These are phyloP conservation scores for Hippopotamyrus pictus DNA, from an alignment of 2,797 vertebrate genomes.

Conservation along the genomic window DNA sequence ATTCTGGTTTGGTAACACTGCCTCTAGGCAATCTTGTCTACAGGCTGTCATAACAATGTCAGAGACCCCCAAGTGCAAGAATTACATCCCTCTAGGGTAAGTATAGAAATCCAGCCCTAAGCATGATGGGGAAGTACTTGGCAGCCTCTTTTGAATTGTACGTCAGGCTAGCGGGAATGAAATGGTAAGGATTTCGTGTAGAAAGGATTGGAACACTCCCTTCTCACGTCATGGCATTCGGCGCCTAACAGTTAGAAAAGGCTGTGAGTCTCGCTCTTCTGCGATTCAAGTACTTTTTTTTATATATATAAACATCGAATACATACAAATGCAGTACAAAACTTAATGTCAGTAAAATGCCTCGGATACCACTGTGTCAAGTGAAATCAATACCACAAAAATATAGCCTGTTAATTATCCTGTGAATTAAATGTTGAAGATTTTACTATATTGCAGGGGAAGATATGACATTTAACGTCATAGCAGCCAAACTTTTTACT, in stretches of 20 bases:
- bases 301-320: neutral
- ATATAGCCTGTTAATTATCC: neutral
- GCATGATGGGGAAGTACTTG: neutral
- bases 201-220: neutral
- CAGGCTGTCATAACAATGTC: slow-evolving; percentile 19
- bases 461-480: neutral
- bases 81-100: slow-evolving; percentile 8
- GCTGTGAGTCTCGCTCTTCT: neutral
- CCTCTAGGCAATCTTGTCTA: neutral
- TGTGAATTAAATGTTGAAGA: neutral
- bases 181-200: neutral
- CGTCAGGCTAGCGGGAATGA: neutral
- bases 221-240: neutral
- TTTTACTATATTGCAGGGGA: neutral
- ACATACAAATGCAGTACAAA: neutral
- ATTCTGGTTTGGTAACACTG: neutral
- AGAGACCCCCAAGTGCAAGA: slow-evolving; percentile 11
- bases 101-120: neutral
- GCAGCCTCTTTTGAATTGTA: neutral
- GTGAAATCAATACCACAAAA: neutral
- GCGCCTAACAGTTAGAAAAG: neutral
- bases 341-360: neutral
- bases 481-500: neutral
- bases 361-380: neutral
- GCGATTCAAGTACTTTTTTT: neutral